Evolutionary conservation across 1,140 invertebrate genomes (phyloP).

Genomic region (Goniozus legneri): DNA sequence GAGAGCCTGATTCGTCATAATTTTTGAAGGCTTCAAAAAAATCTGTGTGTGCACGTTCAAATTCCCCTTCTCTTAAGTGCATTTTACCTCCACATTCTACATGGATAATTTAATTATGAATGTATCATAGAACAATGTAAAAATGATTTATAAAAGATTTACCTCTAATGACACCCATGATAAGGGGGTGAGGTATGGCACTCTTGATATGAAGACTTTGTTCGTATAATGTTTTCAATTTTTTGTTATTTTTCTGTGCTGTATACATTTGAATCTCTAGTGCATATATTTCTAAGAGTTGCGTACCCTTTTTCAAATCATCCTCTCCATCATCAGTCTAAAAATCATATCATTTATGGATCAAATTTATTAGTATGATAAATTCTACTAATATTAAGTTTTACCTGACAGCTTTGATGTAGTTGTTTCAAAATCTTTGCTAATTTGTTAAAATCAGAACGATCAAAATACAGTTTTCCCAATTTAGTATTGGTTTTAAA

Average conservation of each 20-base stretch:
- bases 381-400: constrained; percentile 10
- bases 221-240: constrained; percentile 96
- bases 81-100: constrained; percentile 99
- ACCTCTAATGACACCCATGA: constrained; percentile 99
- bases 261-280: constrained; percentile 99
- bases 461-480: constrained; percentile 97
- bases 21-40: constrained; percentile 99
- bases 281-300: constrained; percentile 97
- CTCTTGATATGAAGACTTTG: constrained; percentile 98
- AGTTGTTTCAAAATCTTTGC: constrained; percentile 97
- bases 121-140: constrained; percentile 11
- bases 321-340: constrained; percentile 99
- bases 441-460: constrained; percentile 91
- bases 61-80: constrained; percentile 98
- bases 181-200: constrained; percentile 98
- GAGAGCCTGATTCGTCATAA: constrained; percentile 99
- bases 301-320: constrained; percentile 98
- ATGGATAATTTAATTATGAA: constrained; percentile 3
- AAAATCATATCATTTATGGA: constrained; percentile 14
- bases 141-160: constrained; percentile 16
- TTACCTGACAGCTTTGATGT: constrained; percentile 92
- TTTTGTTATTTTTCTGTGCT: constrained; percentile 99
- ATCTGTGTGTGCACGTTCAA: constrained; percentile 98
- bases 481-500: constrained; percentile 99
- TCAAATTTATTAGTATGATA: constrained; percentile 5